These are phyloP conservation scores for Platycheirus rosarum DNA, from an alignment of 2,888 invertebrate species.

Conservation along the genomic window DNA sequence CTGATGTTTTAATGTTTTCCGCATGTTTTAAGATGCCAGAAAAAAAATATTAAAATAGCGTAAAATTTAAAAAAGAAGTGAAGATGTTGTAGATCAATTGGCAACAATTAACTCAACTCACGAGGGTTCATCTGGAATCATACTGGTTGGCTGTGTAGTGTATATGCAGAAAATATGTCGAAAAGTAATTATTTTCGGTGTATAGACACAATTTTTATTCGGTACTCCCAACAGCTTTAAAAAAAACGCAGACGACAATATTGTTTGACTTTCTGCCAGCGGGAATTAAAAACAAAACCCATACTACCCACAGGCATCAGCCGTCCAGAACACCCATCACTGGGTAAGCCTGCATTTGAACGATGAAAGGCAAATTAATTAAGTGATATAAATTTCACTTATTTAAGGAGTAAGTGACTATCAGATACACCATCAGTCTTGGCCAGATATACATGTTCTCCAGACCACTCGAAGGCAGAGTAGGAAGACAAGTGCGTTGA, in stretches of 20 bases:
- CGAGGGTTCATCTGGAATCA: conserved; percentile 33
- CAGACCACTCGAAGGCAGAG: conserved; percentile 5
- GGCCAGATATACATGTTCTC: conserved; percentile 17
- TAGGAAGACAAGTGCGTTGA: conserved; percentile 15
- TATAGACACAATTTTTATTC: neutral
- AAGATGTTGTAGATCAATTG: no score
- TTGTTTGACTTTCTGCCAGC: conserved; percentile 62
- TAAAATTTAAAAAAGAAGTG: no score
- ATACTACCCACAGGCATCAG: no score
- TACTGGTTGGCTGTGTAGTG: conserved; percentile 17
- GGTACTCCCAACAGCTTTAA: conserved; percentile 6
- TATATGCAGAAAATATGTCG: conserved; percentile 16
- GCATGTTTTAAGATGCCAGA: no score
- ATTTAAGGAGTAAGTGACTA: conserved; percentile 72
- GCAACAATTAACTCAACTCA: conserved; percentile 14
- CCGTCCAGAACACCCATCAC: neutral
- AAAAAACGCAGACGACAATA: conserved; percentile 48
- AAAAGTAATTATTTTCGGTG: conserved; percentile 39
- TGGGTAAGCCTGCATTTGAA: conserved; percentile 25
- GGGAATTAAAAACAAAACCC: neutral
- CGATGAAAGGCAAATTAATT: conserved; percentile 69
- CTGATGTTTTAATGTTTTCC: no score
- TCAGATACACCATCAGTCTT: conserved; percentile 62
- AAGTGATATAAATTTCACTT: conserved; percentile 74
- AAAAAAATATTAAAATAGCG: no score